A percentile compares a stretch with the other conserved stretches of the same genome.
Evolutionary conservation across 2,888 invertebrate genomes (phyloP).

Genomic region (Diarsia brunnea): DNA sequence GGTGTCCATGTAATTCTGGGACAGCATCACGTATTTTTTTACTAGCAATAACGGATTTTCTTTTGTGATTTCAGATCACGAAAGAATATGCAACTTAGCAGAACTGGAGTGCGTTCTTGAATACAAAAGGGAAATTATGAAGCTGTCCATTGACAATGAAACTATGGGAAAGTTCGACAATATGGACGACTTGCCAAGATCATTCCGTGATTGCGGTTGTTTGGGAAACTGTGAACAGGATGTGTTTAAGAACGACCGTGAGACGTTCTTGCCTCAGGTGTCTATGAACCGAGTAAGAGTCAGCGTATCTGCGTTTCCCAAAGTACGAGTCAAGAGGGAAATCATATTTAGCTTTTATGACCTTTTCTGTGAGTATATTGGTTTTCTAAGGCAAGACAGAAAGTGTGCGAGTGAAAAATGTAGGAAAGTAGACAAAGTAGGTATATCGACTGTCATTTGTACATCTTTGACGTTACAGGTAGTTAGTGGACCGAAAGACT

Average conservation of each 20-base stretch:
- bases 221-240: constrained; percentile 82
- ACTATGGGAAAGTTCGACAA: constrained; percentile 70
- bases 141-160: constrained; percentile 74
- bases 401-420: neutral
- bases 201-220: constrained; percentile 81
- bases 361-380: constrained; percentile 91
- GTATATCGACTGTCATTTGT: no score
- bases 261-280: constrained; percentile 71
- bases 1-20: no score
- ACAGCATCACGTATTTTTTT: no score
- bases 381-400: neutral
- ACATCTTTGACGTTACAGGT: no score
- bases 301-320: constrained; percentile 92
- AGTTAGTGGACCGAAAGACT: no score
- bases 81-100: constrained; percentile 80
- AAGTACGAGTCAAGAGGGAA: constrained; percentile 92
- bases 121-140: constrained; percentile 80
- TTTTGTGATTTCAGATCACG: constrained; percentile 74
- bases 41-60: neutral
- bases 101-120: constrained; percentile 81
- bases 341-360: constrained; percentile 93
- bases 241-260: constrained; percentile 80
- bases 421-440: neutral
- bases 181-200: constrained; percentile 73
- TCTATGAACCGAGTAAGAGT: constrained; percentile 77